These are phyloP conservation scores for Gobius niger DNA, from an alignment of 2,113 vertebrate species.

Conservation along the genomic window DNA sequence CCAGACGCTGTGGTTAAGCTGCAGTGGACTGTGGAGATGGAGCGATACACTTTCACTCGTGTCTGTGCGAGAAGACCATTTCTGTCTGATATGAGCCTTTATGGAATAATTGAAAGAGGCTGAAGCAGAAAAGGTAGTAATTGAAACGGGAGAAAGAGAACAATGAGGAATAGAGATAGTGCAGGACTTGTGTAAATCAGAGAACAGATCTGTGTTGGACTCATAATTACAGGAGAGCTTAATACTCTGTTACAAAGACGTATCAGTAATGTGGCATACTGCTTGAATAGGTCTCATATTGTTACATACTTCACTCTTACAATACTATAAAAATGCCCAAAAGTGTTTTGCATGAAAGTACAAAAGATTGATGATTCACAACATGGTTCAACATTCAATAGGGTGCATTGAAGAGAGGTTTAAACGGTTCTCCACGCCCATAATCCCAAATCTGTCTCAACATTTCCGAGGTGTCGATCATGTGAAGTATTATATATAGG, in stretches of 20 bases:
- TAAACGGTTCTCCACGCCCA: too few species aligned
- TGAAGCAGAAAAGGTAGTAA: constrained; percentile 11
- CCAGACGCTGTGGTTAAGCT: constrained; percentile 41
- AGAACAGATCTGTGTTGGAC: constrained; percentile 1
- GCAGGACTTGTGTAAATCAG: not conserved
- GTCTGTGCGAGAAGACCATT: constrained; percentile 34
- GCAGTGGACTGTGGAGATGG: constrained; percentile 44
- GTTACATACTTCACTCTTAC: not conserved
- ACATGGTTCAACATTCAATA: too few species aligned
- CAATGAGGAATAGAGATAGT: not conserved
- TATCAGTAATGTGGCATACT: not conserved
- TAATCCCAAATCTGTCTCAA: too few species aligned
- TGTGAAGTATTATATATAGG: too few species aligned
- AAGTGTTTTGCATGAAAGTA: too few species aligned
- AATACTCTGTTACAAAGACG: not conserved
- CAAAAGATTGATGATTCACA: too few species aligned
- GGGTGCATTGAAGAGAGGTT: too few species aligned
- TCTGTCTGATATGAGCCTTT: constrained; percentile 33
- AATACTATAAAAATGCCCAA: too few species aligned
- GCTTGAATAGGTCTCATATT: not conserved
- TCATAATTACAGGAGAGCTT: constrained; percentile 5
- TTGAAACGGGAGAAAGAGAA: constrained; percentile 15
- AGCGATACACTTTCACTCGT: constrained; percentile 58
- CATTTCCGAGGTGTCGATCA: not conserved
- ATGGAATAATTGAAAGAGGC: constrained; percentile 18